A percentile compares a stretch with the other conserved stretches of the same genome.
These are phyloP conservation scores for Centruroides sculpturatus DNA, from an alignment of 1,140 invertebrate genomes.

Conservation along the genomic window DNA sequence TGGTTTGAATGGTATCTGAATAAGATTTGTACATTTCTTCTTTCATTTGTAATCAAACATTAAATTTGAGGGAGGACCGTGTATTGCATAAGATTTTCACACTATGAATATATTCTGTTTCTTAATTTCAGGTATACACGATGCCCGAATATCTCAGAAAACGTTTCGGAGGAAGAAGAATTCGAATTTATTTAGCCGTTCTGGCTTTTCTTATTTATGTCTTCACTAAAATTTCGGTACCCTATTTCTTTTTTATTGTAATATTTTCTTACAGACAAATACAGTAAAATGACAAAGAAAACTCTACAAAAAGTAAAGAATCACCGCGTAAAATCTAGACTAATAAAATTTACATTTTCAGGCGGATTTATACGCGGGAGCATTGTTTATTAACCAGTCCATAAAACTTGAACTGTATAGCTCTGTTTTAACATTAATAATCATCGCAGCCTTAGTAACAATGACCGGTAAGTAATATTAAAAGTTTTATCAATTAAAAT, in stretches of 20 bases:
- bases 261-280: background rate
- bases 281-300: no score
- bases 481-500: no score
- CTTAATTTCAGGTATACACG: constrained; percentile 34
- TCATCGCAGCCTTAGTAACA: constrained; percentile 34
- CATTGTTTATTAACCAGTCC: constrained; percentile 39
- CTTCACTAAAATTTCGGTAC: constrained; percentile 43
- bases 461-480: constrained; percentile 24
- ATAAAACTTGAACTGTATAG: constrained; percentile 36
- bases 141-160: constrained; percentile 42
- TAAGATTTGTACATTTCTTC: no score
- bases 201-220: constrained; percentile 41
- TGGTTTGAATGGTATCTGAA: no score
- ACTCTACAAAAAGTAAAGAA: no score
- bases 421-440: constrained; percentile 30
- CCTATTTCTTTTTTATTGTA: background rate
- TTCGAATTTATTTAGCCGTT: constrained; percentile 38
- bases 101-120: no score
- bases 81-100: no score
- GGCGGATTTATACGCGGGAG: constrained; percentile 35
- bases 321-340: no score
- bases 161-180: constrained; percentile 40
- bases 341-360: constrained; percentile 11
- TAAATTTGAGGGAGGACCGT: no score
- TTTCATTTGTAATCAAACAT: no score